phyloP scores from a whole-genome alignment of 2,113 vertebrate genomes.

The Sterrhoptilus dennistouni region DNA sequence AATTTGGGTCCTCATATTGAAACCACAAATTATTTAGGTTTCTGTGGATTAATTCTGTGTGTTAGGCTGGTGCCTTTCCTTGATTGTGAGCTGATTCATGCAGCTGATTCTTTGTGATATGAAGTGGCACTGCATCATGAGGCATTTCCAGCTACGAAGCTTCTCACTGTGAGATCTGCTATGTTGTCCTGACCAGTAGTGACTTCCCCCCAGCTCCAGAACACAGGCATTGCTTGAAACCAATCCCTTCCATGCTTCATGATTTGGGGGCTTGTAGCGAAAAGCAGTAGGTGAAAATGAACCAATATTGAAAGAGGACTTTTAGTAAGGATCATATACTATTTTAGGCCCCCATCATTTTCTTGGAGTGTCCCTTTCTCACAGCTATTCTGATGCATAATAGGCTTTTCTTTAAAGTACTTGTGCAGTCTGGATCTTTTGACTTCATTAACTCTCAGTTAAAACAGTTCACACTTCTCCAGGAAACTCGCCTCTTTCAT shows the following conservation, averaged over 20 bases:
- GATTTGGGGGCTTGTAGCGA: background rate
- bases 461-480: background rate
- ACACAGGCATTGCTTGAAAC: background rate
- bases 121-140: background rate
- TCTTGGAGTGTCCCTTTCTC: background rate
- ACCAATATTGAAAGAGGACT: background rate
- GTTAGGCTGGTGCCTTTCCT: background rate
- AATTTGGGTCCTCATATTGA: background rate
- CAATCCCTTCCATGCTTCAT: background rate
- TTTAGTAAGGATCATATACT: background rate
- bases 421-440: background rate
- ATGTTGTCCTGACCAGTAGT: background rate
- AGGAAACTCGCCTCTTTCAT: background rate
- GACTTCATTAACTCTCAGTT: background rate
- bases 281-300: background rate
- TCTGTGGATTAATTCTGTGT: background rate
- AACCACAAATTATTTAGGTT: background rate
- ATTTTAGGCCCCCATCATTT: background rate
- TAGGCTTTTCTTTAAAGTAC: background rate
- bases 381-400: background rate
- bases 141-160: background rate
- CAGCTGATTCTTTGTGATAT: background rate
- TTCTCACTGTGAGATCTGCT: background rate
- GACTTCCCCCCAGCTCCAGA: background rate
- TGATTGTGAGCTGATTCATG: background rate